Evolutionary conservation across 2,797 vertebrate species (phyloP).

Genomic region (Xiphophorus birchmanni): DNA sequence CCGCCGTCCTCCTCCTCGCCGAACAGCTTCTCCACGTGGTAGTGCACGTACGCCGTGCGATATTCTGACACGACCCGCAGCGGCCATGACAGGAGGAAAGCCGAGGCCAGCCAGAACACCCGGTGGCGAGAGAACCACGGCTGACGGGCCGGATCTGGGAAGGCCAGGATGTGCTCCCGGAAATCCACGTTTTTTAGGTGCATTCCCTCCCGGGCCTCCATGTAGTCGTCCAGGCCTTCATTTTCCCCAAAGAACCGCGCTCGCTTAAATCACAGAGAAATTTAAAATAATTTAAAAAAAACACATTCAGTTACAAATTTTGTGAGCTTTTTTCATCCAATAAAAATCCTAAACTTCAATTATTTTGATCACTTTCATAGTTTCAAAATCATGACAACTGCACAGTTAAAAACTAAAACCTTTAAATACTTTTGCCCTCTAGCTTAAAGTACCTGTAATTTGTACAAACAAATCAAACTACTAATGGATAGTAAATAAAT

Average conservation of each 20-base stretch:
- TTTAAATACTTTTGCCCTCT: not conserved
- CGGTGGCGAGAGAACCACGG: conserved; percentile 88
- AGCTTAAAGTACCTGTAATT: not conserved
- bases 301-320: not conserved
- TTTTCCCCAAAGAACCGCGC: conserved; percentile 91
- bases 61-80: conserved; percentile 87
- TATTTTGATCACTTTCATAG: not conserved
- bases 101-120: conserved; percentile 89
- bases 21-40: conserved; percentile 94
- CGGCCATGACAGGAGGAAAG: conserved; percentile 88
- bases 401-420: not conserved
- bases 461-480: not conserved
- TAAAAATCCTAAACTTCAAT: not conserved
- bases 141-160: conserved; percentile 84
- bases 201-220: conserved; percentile 93
- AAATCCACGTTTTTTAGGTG: conserved; percentile 93
- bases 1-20: conserved; percentile 83
- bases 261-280: conserved; percentile 69
- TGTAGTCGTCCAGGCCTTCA: conserved; percentile 92
- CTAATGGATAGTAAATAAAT: no score
- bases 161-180: conserved; percentile 90
- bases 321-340: not conserved
- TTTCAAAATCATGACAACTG: not conserved
- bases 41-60: conserved; percentile 89
- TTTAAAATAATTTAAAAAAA: not conserved